phyloP scores from a whole-genome alignment of 2,797 vertebrate genomes.

The Chloroceryle inda region DNA sequence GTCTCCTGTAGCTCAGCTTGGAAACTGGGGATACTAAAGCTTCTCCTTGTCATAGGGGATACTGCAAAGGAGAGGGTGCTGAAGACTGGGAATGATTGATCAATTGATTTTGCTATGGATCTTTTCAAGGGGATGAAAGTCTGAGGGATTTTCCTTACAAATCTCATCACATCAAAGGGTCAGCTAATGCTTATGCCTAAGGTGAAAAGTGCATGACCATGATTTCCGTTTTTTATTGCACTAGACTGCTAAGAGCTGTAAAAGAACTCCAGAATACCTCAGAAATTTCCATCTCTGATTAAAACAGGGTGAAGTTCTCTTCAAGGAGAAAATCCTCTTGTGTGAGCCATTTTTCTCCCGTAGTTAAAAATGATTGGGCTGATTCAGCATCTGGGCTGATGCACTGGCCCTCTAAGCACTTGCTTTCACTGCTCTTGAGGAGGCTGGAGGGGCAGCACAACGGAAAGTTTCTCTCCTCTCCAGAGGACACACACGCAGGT shows the following conservation, averaged over 20 bases:
- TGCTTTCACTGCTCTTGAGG: background rate
- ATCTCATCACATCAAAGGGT: background rate
- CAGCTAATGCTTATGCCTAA: background rate
- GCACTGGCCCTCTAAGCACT: constrained; percentile 1
- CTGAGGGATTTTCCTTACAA: background rate
- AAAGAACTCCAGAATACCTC: background rate
- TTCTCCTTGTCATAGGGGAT: background rate
- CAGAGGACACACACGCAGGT: background rate
- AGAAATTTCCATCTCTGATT: constrained; percentile 33
- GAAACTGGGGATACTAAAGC: background rate
- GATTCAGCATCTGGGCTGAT: constrained; percentile 43
- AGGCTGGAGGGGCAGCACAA: background rate
- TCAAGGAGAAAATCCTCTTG: constrained; percentile 52
- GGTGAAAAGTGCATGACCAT: background rate
- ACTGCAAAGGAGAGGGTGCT: background rate
- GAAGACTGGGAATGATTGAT: background rate
- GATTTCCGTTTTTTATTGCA: background rate
- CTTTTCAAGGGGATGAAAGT: background rate
- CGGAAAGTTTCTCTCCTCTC: constrained; percentile 16
- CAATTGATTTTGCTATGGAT: background rate
- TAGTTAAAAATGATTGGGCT: constrained; percentile 42
- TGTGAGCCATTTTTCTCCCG: constrained; percentile 13
- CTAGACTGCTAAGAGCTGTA: background rate
- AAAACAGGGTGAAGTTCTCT: background rate
- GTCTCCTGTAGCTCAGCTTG: background rate